Conservation (phyloP, 2,113 vertebrate genomes). For the Glaucidium brasilianum region DNA sequence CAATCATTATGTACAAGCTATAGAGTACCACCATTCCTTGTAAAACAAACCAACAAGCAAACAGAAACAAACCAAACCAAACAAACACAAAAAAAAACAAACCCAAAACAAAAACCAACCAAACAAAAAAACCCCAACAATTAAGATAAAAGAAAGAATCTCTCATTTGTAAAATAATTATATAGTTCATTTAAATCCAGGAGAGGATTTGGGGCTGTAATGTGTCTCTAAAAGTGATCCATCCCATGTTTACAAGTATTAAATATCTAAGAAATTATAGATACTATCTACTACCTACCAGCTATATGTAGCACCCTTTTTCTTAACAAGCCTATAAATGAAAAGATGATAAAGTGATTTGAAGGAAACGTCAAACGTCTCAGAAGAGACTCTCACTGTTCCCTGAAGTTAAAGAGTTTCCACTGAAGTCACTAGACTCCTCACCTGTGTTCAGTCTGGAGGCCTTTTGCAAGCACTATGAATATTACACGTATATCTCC, state of each 20-base stretch:
- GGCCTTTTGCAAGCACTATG: neutral
- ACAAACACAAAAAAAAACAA: no score
- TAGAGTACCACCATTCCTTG: neutral
- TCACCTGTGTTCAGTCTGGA: no score
- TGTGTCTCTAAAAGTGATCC: neutral
- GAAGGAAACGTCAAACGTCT: neutral
- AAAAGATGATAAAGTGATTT: neutral
- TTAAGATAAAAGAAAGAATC: neutral
- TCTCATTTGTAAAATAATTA: neutral
- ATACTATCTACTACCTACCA: neutral
- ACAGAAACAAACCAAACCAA: neutral
- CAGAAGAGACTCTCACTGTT: neutral
- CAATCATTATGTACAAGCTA: neutral
- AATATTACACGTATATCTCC: neutral
- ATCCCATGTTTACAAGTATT: neutral
- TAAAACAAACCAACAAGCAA: neutral
- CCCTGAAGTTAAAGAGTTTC: neutral
- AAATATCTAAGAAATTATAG: neutral
- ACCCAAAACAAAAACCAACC: neutral
- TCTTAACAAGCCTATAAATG: neutral
- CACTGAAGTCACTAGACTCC: neutral
- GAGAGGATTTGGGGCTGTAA: rapidly evolving
- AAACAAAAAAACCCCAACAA: neutral
- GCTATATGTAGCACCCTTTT: neutral
- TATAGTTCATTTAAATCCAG: neutral